Conservation (phyloP, 1,140 invertebrate genomes). For the Philotrypesis tridentata region DNA sequence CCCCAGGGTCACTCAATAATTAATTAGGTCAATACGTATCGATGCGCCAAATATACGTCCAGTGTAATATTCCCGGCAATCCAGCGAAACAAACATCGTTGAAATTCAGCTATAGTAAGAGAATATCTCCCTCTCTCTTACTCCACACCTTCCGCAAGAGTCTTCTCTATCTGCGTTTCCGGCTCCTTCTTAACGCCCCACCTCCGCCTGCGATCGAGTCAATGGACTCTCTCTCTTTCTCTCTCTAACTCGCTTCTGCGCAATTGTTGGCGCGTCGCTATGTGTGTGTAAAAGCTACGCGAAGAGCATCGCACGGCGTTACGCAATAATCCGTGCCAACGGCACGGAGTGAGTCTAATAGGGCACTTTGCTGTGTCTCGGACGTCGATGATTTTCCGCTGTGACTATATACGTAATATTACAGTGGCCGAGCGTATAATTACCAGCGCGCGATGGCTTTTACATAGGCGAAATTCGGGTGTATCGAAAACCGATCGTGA, state of each 20-base stretch:
- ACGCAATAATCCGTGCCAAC: slow-evolving; percentile 24
- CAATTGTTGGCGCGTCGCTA: slow-evolving; percentile 23
- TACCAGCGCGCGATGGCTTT: not conserved
- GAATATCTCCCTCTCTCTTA: no score
- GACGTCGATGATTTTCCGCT: no score
- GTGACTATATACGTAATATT: no score
- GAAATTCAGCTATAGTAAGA: not conserved
- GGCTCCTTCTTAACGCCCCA: slow-evolving; percentile 12
- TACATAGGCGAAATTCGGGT: not conserved
- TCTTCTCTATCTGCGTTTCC: slow-evolving; percentile 15
- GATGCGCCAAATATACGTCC: not conserved
- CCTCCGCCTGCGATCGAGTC: slow-evolving; percentile 15
- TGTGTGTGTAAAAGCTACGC: not conserved
- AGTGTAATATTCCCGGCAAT: not conserved
- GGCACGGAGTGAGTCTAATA: not conserved
- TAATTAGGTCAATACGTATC: not conserved
- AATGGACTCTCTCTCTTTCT: slow-evolving; percentile 29
- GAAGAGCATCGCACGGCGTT: slow-evolving; percentile 9
- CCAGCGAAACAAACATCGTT: not conserved
- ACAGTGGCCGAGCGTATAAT: no score
- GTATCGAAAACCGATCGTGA: not conserved
- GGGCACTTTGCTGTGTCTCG: slow-evolving; percentile 4
- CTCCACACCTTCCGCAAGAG: not conserved
- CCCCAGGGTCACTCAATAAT: not conserved
- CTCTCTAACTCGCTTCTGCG: slow-evolving; percentile 3